A percentile compares a stretch with the other conserved stretches of the same genome.
Evolutionary conservation across 2,888 invertebrate species (phyloP).

Genomic region (Eueremaeus valkanovi): DNA sequence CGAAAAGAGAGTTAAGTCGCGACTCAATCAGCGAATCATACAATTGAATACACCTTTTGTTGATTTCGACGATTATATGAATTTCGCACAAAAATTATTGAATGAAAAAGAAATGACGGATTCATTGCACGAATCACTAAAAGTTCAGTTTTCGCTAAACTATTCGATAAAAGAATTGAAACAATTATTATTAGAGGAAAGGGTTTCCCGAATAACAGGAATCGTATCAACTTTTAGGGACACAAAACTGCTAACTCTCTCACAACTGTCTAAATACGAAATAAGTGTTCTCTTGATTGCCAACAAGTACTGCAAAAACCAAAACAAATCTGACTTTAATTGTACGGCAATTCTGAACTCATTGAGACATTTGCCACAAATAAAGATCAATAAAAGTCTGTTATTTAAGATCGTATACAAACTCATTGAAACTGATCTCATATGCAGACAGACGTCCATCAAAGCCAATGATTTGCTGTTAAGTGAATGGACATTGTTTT

Average conservation of each 20-base stretch:
- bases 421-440: conserved; percentile 25
- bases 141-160: neutral
- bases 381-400: conserved; percentile 24
- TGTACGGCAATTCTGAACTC: conserved; percentile 26
- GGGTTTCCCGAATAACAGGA: neutral
- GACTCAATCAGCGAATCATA: conserved; percentile 36
- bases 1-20: conserved; percentile 42
- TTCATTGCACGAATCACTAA: neutral
- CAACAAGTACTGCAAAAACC: conserved; percentile 1
- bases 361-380: conserved; percentile 18
- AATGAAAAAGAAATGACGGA: neutral
- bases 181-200: neutral
- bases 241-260: conserved; percentile 21
- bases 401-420: conserved; percentile 36
- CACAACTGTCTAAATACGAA: conserved; percentile 29
- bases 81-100: conserved; percentile 5
- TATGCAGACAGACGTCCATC: neutral
- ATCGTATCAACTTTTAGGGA: neutral
- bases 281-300: conserved; percentile 34
- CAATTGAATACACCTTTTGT: conserved; percentile 39
- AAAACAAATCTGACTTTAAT: conserved; percentile 17
- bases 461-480: conserved; percentile 18
- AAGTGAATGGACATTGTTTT: conserved; percentile 35
- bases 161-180: conserved; percentile 17
- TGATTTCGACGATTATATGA: conserved; percentile 29